Conservation (phyloP, 2,888 invertebrate genomes). For the Pelosia muscerda region DNA sequence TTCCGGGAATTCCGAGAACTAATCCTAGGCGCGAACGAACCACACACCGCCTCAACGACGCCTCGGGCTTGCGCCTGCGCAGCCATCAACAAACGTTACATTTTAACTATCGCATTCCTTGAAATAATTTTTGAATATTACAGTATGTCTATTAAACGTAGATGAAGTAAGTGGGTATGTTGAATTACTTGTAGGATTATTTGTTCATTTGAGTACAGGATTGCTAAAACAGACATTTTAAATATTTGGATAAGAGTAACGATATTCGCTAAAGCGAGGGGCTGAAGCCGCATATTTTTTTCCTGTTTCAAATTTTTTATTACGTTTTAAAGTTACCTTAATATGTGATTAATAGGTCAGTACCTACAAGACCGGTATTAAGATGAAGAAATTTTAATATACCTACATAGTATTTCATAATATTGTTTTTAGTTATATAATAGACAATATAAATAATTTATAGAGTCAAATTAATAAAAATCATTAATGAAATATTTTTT, state of each 20-base stretch:
- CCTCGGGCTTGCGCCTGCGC: constrained; percentile 33
- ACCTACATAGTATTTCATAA: no score
- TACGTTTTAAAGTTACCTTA: not conserved
- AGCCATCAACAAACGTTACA: constrained; percentile 13
- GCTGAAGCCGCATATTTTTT: not conserved
- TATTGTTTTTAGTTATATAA: no score
- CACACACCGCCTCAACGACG: constrained; percentile 48
- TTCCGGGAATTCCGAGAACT: constrained; percentile 58
- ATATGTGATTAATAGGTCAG: no score
- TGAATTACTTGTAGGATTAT: not conserved
- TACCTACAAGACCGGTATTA: not conserved
- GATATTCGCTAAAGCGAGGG: not conserved
- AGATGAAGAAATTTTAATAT: no score
- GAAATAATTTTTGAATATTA: not conserved
- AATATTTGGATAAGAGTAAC: not conserved
- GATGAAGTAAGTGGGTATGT: not conserved
- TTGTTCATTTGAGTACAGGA: not conserved
- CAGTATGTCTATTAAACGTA: not conserved
- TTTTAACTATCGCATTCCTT: constrained; percentile 13
- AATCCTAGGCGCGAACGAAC: constrained; percentile 55
- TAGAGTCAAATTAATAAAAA: no score
- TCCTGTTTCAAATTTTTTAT: not conserved
- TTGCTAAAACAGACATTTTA: not conserved
- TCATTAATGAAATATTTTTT: no score
- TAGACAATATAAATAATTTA: no score